Percentiles rank a stretch among this genome's conserved stretches.
Evolutionary conservation across 1,140 invertebrate species (phyloP).

Genomic region (Antheraea pernyi): DNA sequence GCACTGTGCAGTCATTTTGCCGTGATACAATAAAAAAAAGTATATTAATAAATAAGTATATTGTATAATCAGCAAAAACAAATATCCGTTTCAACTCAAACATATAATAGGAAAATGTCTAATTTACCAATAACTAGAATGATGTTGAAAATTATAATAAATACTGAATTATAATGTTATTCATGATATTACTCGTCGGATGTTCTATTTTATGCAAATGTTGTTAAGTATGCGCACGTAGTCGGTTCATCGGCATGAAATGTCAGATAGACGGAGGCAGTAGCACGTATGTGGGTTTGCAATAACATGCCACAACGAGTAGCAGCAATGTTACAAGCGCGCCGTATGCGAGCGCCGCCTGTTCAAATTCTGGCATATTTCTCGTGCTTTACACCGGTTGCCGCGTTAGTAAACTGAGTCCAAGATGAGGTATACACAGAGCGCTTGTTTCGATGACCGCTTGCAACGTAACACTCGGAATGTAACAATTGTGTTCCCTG

Average conservation of each 20-base stretch:
- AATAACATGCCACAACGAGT: constrained; percentile 77
- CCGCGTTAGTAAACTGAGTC: constrained; percentile 30
- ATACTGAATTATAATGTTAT: background rate
- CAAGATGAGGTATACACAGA: constrained; percentile 24
- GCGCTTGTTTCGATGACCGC: constrained; percentile 25
- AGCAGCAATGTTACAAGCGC: constrained; percentile 71
- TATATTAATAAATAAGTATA: no score
- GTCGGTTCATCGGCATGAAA: constrained; percentile 73
- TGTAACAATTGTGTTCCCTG: constrained; percentile 35
- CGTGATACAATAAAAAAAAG: no score
- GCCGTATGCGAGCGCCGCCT: constrained; percentile 59
- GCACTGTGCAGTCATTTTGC: no score
- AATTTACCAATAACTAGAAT: no score
- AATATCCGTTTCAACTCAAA: no score
- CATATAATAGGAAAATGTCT: no score
- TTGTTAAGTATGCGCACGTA: constrained; percentile 57
- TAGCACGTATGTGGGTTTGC: constrained; percentile 73
- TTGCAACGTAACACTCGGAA: constrained; percentile 10
- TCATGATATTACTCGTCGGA: constrained; percentile 13
- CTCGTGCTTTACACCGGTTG: constrained; percentile 52
- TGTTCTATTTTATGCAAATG: constrained; percentile 46
- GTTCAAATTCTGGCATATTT: constrained; percentile 73
- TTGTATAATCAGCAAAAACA: no score
- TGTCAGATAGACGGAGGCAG: constrained; percentile 68
- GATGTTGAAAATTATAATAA: background rate